Conservation (phyloP, 2,888 invertebrate genomes). For the Dasypolia templi region DNA sequence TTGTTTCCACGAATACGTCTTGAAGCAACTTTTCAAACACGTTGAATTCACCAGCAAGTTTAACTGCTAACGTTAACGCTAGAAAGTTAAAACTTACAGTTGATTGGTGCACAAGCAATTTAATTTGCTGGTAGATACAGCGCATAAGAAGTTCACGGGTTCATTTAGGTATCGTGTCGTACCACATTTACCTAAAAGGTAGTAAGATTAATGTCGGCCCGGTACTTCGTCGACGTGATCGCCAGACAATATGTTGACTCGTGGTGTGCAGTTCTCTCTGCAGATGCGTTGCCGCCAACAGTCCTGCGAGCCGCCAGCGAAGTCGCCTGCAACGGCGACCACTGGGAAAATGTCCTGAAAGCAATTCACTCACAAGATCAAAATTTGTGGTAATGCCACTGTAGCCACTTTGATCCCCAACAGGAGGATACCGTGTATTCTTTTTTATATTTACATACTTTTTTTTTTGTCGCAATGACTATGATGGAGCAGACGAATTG, state of each 20-base stretch:
- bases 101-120: neutral
- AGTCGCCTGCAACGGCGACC: conserved; percentile 92
- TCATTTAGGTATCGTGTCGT: conserved; percentile 34
- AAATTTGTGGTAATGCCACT: conserved; percentile 90
- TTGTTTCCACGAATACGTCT: neutral
- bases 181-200: conserved; percentile 43
- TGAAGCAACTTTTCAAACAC: neutral
- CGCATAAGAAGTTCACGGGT: neutral
- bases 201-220: conserved; percentile 51
- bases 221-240: conserved; percentile 63
- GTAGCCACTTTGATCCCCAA: conserved; percentile 77
- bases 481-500: conserved; percentile 54
- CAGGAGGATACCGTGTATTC: conserved; percentile 88
- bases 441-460: conserved; percentile 79
- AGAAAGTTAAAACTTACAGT: neutral
- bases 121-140: neutral
- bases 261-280: conserved; percentile 90
- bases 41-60: neutral
- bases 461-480: conserved; percentile 61
- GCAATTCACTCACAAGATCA: conserved; percentile 89
- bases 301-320: conserved; percentile 90
- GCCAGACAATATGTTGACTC: conserved; percentile 85
- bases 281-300: conserved; percentile 87
- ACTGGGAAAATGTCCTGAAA: conserved; percentile 92
- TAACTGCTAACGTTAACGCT: neutral